Evolutionary conservation across 2,113 vertebrate species (phyloP).

Genomic region (Tor tambroides): DNA sequence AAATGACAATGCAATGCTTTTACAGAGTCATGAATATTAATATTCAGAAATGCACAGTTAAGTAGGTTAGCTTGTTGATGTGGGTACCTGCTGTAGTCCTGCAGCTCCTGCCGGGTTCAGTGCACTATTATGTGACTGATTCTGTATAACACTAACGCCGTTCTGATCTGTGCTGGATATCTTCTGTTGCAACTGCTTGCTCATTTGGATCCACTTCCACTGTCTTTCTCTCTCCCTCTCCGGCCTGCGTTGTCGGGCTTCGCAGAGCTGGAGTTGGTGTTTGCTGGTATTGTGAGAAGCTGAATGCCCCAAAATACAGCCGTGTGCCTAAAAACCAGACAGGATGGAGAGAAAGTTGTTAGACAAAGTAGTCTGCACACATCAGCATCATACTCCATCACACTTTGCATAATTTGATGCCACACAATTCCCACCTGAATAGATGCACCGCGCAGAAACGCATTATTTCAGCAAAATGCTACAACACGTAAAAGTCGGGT

Average conservation of each 20-base stretch:
- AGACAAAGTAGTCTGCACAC: neutral
- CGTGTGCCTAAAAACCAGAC: constrained; percentile 1
- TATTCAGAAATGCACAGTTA: neutral
- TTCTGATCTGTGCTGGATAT: constrained; percentile 76
- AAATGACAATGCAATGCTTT: neutral
- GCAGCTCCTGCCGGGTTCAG: constrained; percentile 35
- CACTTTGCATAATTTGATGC: constrained; percentile 10
- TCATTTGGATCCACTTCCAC: constrained; percentile 84
- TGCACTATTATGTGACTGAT: constrained; percentile 76
- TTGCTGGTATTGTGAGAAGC: neutral
- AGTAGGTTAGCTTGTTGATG: neutral
- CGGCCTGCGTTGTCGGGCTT: constrained; percentile 60
- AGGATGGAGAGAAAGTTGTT: constrained; percentile 24
- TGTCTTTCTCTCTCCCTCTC: constrained; percentile 25
- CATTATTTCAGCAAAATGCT: constrained; percentile 32
- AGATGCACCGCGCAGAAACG: neutral
- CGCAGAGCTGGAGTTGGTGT: neutral
- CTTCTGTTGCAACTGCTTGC: constrained; percentile 85
- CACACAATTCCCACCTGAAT: neutral
- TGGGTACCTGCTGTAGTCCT: constrained; percentile 78
- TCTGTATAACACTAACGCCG: constrained; percentile 85
- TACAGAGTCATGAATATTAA: neutral
- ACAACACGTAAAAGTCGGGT: neutral
- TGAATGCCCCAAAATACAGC: constrained; percentile 7
- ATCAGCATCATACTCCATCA: constrained; percentile 22